phyloP scores from a whole-genome alignment of 2,797 vertebrate species.

The Ptychadena robeensis region DNA sequence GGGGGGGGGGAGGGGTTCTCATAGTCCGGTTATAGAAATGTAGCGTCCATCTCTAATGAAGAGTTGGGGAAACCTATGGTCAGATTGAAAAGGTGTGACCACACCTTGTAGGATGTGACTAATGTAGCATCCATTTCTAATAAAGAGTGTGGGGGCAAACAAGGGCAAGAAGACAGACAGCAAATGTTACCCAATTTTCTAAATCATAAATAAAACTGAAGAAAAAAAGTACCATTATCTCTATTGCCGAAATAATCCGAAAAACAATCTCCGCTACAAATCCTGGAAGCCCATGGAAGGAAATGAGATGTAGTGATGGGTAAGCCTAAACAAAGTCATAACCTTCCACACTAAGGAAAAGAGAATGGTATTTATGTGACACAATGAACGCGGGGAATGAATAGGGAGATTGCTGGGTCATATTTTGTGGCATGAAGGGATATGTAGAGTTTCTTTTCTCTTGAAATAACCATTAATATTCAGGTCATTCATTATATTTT shows the following conservation, averaged over 20 bases:
- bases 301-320: neutral
- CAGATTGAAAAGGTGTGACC: too few relatives aligned
- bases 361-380: neutral
- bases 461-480: conserved; percentile 4
- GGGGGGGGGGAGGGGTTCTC: too few relatives aligned
- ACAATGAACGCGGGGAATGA: neutral
- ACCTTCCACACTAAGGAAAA: neutral
- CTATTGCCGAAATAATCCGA: neutral
- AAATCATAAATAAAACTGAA: neutral
- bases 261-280: neutral
- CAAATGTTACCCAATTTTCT: neutral
- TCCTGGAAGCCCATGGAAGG: neutral
- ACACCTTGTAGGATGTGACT: too few relatives aligned
- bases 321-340: neutral
- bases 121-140: too few relatives aligned
- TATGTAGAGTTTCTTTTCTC: neutral
- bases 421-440: neutral
- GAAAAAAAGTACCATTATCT: neutral
- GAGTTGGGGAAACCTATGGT: too few relatives aligned
- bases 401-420: neutral
- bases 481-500: conserved; percentile 21
- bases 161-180: neutral
- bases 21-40: too few relatives aligned
- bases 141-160: too few relatives aligned
- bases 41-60: too few relatives aligned